Conservation (phyloP, 2,113 vertebrate species). For the Arizona elegans region DNA sequence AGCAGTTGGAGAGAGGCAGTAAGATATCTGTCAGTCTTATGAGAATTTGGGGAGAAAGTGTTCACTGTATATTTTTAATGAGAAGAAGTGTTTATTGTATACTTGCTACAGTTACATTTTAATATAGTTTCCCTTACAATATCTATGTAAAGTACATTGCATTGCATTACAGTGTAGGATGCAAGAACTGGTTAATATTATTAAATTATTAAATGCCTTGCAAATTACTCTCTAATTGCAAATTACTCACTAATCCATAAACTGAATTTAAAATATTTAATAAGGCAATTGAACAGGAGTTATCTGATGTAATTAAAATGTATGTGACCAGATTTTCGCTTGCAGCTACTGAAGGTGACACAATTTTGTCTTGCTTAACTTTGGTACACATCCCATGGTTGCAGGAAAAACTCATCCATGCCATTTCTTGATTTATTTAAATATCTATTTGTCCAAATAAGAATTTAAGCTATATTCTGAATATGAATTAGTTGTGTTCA, state of each 20-base stretch:
- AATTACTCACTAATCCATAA: not conserved
- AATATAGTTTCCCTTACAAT: constrained; percentile 11
- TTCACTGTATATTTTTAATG: constrained; percentile 58
- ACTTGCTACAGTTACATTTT: constrained; percentile 9
- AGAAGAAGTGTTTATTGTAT: constrained; percentile 44
- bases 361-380: not conserved
- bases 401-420: not conserved
- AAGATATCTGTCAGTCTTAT: constrained; percentile 39
- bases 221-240: not conserved
- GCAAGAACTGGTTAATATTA: not conserved
- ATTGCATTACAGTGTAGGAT: not conserved
- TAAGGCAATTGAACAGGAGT: not conserved
- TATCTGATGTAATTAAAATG: not conserved
- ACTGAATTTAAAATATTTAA: not conserved
- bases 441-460: too few relatives aligned
- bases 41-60: constrained; percentile 60
- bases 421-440: not conserved
- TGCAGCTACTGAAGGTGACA: not conserved
- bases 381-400: not conserved
- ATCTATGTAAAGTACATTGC: constrained; percentile 6
- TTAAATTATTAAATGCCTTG: constrained; percentile 6
- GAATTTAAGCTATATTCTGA: too few relatives aligned
- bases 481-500: too few relatives aligned
- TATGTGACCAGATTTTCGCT: not conserved
- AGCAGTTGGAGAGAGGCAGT: constrained; percentile 6